Evolutionary conservation across 2,797 vertebrate species (phyloP), one percentile per base, ranked within the genome.

Genomic region (Gallinago nigripennis): DNA sequence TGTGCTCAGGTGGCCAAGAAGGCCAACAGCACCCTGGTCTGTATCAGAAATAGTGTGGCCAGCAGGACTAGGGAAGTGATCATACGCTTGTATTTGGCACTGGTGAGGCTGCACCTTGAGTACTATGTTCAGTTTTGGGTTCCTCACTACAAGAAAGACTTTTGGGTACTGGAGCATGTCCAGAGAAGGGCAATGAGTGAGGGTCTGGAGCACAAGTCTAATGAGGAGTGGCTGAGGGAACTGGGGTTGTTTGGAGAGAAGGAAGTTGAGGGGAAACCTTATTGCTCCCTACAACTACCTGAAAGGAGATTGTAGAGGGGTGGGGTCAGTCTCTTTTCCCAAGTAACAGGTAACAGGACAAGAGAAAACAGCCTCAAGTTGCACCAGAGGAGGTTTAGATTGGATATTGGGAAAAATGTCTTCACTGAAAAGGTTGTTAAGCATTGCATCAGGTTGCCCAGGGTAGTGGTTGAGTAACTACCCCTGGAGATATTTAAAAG

Each of bases 61-160:
- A 82, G 19, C 43, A 68, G 21, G 27, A 78, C 5, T 4, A 41
- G 41, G 50, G 28, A 39, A 56, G 15, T 20, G 15, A 30, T 45
- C 8, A 0, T 51, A 5, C 3, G 8, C 5, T 5, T n/a, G 13
- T 31, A 51, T 9, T 31, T 1, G 0, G 9, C 28, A 71, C 12
- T 33, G 5, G 3, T 28, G 9, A 78, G 28, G 8, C 9, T 0
- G 1, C 8, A 30, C 13, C 39, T 63, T 14, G 12, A 43, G 39
- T 63, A 41, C 37, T 63, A 27, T 14, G 27, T 20, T 20, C 18
- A 31, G 39, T 41, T 63, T 63, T 63, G 19, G 28, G 39, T 6
- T 13, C 18, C 18, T 41, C 19, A 30, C 19, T 63, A 41, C 27
- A 31, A 41, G 19, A 63, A 43, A 41, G 18, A 30, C 18, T 15